These are phyloP conservation scores for Periplaneta americana DNA, from an alignment of 1,140 invertebrate genomes.

Conservation along the genomic window DNA sequence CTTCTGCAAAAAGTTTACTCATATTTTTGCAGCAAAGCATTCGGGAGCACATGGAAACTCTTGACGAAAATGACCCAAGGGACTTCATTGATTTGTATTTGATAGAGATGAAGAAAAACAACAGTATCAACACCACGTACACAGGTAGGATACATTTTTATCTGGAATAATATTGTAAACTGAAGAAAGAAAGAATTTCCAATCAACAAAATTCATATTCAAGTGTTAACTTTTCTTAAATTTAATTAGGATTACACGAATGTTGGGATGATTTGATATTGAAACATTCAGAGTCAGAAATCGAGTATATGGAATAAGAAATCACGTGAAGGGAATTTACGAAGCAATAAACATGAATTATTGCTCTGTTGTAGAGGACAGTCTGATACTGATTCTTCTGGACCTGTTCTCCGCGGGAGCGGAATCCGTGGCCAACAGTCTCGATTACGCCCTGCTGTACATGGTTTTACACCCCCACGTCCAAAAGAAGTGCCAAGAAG, in stretches of 20 bases:
- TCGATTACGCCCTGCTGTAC: conserved; percentile 51
- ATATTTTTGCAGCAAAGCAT: conserved; percentile 34
- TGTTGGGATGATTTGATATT: too few species aligned
- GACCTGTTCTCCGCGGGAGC: conserved; percentile 58
- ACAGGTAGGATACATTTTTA: too few species aligned
- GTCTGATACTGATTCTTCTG: conserved; percentile 37
- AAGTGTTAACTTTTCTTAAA: too few species aligned
- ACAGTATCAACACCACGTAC: not conserved
- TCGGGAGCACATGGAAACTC: conserved; percentile 31
- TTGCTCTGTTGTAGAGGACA: conserved; percentile 50
- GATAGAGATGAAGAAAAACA: conserved; percentile 33
- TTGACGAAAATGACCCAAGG: conserved; percentile 28
- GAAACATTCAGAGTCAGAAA: too few species aligned
- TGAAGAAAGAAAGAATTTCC: too few species aligned
- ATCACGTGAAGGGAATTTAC: too few species aligned
- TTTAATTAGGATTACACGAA: too few species aligned
- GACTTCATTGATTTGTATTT: conserved; percentile 47
- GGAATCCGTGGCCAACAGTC: conserved; percentile 53
- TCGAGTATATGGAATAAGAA: too few species aligned
- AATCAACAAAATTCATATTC: too few species aligned
- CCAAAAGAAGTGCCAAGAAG: conserved; percentile 49
- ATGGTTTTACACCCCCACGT: conserved; percentile 47
- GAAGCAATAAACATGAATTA: too few species aligned
- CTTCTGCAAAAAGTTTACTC: too few species aligned
- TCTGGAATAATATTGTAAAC: too few species aligned